These are phyloP conservation scores for Pomacea canaliculata DNA, from an alignment of 2,888 invertebrate species.

Conservation along the genomic window DNA sequence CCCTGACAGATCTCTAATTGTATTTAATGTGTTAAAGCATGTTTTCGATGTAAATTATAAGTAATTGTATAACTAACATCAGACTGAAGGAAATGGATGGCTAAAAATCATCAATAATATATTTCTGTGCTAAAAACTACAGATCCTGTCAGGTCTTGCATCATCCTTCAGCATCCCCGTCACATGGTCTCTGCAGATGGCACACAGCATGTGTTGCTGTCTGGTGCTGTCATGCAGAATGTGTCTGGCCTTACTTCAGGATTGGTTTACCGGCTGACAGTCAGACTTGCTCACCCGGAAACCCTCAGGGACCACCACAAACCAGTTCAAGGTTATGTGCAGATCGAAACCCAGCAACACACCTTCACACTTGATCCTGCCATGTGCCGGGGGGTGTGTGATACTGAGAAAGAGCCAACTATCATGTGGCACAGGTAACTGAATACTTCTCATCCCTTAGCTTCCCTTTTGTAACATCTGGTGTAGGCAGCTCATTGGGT, in stretches of 20 bases:
- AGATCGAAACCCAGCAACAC: background rate
- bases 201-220: background rate
- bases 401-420: conserved; percentile 16
- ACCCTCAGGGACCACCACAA: background rate
- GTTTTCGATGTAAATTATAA: too few relatives aligned
- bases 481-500: too few relatives aligned
- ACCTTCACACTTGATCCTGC: conserved; percentile 30
- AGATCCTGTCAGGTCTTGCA: background rate
- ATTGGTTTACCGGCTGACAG: background rate
- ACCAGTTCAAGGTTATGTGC: background rate
- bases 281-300: background rate
- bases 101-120: too few relatives aligned
- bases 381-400: conserved; percentile 27
- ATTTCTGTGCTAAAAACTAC: too few relatives aligned
- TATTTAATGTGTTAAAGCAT: too few relatives aligned
- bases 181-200: background rate
- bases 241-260: background rate
- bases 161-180: background rate
- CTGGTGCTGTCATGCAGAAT: background rate
- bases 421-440: conserved; percentile 29
- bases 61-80: too few relatives aligned
- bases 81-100: too few relatives aligned
- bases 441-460: too few relatives aligned
- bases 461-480: too few relatives aligned
- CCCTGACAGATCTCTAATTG: too few relatives aligned